Evolutionary conservation across 2,113 vertebrate genomes (phyloP), one percentile per base, ranked within the genome.

Genomic region (Tinamus guttatus): DNA sequence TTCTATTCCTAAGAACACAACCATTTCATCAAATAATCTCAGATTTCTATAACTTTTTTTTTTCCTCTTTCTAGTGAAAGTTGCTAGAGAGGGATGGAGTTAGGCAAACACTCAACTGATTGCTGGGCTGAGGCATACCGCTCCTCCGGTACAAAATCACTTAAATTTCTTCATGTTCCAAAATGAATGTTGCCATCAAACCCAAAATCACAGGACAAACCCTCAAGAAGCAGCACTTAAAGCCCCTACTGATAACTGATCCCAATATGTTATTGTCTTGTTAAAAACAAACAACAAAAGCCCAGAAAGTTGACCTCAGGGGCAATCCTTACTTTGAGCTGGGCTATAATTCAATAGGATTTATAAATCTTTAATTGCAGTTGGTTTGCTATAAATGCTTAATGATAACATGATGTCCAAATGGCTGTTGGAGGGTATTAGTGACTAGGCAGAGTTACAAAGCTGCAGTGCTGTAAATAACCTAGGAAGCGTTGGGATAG

Each of bases 301-400:
- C 49, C 83, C 89, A 79, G 86, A 93, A 96, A 96, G 87, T 15
- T 89, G 95, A 96, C 96, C 94, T 96, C 40, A 27, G 92, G 81
- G 73, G 83, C 74, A 93, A 4, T 63, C 94, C 75, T 93, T 93
- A 73, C 93, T 94, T 94, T 94, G 96, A 60, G 82, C 60, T 58
- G 74, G 5, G 38, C 73, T 5, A 87, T 83, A 96, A 98, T 18
- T 79, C 93, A 95, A 96, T 90, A 18, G 27, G 84, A 63, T 94
- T 95, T 91, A 90, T 97, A 81, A 96, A 98, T 98, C 95, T 96
- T 97, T 96, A 96, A 96, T 82, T 96, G 97, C 96, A 95, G 91
- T 96, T 98, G 97, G 95, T 96, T 82, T 93, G 95, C 93, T 87
- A 93, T 98, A 97, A 98, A 98, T 96, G 97, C 96, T 97, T 98